Percentiles rank a stretch among this genome's conserved stretches.
phyloP scores from a whole-genome alignment of 2,888 invertebrate species.

The Odontothrips loti region DNA sequence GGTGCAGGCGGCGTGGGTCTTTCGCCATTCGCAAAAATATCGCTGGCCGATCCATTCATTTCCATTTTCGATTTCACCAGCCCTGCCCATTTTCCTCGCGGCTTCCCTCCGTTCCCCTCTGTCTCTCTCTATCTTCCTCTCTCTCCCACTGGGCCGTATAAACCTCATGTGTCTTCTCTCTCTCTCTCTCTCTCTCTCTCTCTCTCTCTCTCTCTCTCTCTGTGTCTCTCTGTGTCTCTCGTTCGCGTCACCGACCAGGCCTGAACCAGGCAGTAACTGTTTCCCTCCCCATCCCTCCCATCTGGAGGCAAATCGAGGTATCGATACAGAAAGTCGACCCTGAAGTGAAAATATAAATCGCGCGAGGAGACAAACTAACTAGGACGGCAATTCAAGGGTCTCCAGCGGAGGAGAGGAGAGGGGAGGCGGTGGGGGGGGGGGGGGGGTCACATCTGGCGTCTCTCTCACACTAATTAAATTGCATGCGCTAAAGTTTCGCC shows the following conservation, averaged over 20 bases:
- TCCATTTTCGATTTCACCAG: neutral
- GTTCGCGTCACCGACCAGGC: no score
- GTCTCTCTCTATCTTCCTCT: neutral
- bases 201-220: no score
- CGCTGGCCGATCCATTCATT: neutral
- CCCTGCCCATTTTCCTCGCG: neutral
- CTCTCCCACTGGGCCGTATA: neutral
- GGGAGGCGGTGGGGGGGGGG: neutral
- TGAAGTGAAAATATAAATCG: no score
- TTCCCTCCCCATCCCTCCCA: neutral
- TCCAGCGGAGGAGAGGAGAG: no score
- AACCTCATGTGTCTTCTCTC: no score
- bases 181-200: no score
- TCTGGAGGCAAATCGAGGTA: neutral
- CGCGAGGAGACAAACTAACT: neutral
- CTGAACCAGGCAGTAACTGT: no score
- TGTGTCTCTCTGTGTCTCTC: no score
- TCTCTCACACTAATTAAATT: conserved; percentile 23
- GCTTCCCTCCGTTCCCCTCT: neutral
- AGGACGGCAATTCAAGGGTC: no score
- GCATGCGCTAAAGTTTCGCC: neutral
- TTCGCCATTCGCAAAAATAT: neutral
- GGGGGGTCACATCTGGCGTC: neutral
- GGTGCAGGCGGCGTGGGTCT: neutral
- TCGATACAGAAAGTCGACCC: neutral